Conservation (phyloP, 1,140 invertebrate genomes). For the Ceratina calcarata region DNA sequence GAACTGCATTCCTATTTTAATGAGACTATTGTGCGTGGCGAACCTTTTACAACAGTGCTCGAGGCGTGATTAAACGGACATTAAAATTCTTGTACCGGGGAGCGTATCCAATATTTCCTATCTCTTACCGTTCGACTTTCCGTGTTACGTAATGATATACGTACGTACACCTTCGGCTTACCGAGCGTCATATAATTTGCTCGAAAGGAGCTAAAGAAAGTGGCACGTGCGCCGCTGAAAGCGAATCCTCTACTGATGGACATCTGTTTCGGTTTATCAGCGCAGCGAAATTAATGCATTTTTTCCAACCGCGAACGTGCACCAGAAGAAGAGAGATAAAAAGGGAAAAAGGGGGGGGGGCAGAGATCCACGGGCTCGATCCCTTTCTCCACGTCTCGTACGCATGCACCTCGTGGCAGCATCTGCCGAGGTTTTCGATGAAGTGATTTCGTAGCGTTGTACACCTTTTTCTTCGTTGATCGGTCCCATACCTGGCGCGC, state of each 20-base stretch:
- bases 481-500: conserved; percentile 11
- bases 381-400: conserved; percentile 27
- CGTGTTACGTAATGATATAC: neutral
- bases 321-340: neutral
- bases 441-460: conserved; percentile 69
- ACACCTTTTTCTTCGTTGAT: conserved; percentile 52
- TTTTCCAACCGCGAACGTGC: conserved; percentile 45
- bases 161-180: neutral
- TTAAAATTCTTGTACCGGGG: neutral
- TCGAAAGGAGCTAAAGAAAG: conserved; percentile 13
- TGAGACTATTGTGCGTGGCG: neutral
- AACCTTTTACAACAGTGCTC: neutral
- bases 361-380: conserved; percentile 41
- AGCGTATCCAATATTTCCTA: neutral
- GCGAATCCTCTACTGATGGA: conserved; percentile 24
- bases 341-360: neutral
- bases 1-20: conserved; percentile 23
- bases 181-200: neutral
- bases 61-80: neutral
- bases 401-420: conserved; percentile 51
- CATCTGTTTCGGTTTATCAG: conserved; percentile 44
- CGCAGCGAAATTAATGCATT: conserved; percentile 54
- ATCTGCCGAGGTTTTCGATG: conserved; percentile 70
- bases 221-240: conserved; percentile 19
- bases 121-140: neutral